Evolutionary conservation across 2,113 vertebrate genomes (phyloP).

Genomic region (Alosa alosa): DNA sequence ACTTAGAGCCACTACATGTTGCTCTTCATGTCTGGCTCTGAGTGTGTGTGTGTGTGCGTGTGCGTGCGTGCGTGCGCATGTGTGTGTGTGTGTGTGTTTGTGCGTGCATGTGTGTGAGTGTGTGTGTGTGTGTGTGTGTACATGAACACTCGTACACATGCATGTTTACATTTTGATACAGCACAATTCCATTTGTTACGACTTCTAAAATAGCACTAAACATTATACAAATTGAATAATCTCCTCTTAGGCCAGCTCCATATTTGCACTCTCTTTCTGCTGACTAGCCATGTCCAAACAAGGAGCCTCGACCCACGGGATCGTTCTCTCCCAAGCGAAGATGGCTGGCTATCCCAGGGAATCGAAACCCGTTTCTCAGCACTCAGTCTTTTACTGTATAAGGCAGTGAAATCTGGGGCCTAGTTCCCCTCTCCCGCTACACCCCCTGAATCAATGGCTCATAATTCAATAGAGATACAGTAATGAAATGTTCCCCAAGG

Average conservation of each 20-base stretch:
- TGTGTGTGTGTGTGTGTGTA: neutral
- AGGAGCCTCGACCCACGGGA: constrained; percentile 19
- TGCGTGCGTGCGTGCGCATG: neutral
- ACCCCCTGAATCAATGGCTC: constrained; percentile 9
- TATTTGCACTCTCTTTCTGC: constrained; percentile 25
- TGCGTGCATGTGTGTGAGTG: neutral
- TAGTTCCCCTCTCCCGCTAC: neutral
- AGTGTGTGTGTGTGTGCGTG: neutral
- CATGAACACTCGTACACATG: neutral
- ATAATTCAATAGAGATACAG: constrained; percentile 36
- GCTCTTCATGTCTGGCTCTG: neutral
- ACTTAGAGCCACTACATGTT: neutral
- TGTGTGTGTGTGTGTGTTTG: neutral
- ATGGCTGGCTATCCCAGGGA: constrained; percentile 19
- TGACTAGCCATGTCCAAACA: constrained; percentile 10
- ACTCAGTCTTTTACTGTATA: constrained; percentile 35
- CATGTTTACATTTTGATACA: neutral
- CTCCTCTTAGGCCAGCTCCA: constrained; percentile 2
- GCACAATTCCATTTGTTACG: neutral
- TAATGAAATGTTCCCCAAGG: constrained; percentile 16
- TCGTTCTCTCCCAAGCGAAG: constrained; percentile 20
- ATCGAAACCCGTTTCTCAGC: constrained; percentile 26
- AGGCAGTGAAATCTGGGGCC: constrained; percentile 21
- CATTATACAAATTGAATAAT: constrained; percentile 21
- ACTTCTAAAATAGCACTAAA: constrained; percentile 13